Conservation (phyloP, 1,140 invertebrate species). For the Temnothorax nylanderi region DNA sequence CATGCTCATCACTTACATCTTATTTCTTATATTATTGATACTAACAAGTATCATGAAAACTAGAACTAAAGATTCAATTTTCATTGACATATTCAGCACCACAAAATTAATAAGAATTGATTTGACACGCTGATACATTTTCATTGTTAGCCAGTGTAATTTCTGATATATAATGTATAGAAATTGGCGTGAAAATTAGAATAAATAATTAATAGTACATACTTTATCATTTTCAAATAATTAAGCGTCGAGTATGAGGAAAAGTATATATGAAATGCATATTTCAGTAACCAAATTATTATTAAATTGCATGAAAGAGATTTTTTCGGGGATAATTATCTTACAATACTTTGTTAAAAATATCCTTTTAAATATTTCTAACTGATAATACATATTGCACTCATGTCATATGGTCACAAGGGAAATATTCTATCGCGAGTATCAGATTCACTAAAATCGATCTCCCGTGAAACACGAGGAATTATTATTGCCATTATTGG, state of each 20-base stretch:
- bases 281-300: background rate
- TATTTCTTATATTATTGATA: too few relatives aligned
- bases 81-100: too few relatives aligned
- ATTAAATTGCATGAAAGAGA: background rate
- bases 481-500: conserved; percentile 23
- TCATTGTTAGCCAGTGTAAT: too few relatives aligned
- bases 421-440: background rate
- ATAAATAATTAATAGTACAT: background rate
- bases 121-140: too few relatives aligned
- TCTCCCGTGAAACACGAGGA: background rate
- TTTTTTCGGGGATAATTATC: background rate
- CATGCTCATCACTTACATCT: too few relatives aligned
- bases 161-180: background rate
- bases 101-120: too few relatives aligned
- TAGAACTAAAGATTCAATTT: too few relatives aligned
- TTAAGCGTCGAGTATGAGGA: background rate
- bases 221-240: background rate
- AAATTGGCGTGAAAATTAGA: background rate
- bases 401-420: too few relatives aligned
- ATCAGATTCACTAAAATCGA: background rate
- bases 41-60: too few relatives aligned
- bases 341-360: background rate
- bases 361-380: background rate
- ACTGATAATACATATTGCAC: background rate
- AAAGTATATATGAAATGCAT: background rate